Evolutionary conservation across 1,140 invertebrate species (phyloP), one percentile per base, ranked within the genome.

Genomic region (Hylyphantes graminicola): DNA sequence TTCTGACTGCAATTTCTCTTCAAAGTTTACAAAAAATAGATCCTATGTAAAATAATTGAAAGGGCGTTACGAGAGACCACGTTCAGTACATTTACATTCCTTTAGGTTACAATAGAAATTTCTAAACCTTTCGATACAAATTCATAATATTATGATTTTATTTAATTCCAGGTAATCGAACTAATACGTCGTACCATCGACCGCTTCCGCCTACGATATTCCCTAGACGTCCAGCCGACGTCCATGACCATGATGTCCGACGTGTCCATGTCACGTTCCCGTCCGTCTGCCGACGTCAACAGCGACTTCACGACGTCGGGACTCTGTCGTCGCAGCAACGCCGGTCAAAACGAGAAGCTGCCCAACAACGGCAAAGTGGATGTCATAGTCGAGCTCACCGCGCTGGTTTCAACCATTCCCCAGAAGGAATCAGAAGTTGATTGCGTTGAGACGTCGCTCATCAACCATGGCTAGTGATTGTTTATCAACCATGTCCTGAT

Each of bases 231-330:
- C 54, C 73, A 85, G n/a, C 82, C 82, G 2, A 59, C 74, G 2
- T 85, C 82, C 48, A 17, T 85, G 35, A 85, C 82, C 53, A 85
- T 64, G 7, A 85, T 67, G 13, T 85, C 82, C 21, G 82, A 85
- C 13, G 17, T 85, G 21, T 85, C 82, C 63, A 77, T 70, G 74
- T 73, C 63, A 5, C 63, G 82, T 8, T 85, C 73, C 53, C 64
- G 80, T 15, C 80, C 74, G 15, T 83, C 80, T 9, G 67, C 80
- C 9, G 80, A 83, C 21, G 54, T 67, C 11, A 59, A 59, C 7
- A 57, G 13, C 4, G 79, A 81, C 2, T 81, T 63, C 6, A 35
- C 35, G 35, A 35, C 35, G 35, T 73, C 79, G 7, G 48, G 19
- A 2, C 35, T 67, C 9, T 81, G 79, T 35, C 19, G 79, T 21